Evolutionary conservation across 1,140 invertebrate species (phyloP).

Genomic region (Diorhabda carinulata): DNA sequence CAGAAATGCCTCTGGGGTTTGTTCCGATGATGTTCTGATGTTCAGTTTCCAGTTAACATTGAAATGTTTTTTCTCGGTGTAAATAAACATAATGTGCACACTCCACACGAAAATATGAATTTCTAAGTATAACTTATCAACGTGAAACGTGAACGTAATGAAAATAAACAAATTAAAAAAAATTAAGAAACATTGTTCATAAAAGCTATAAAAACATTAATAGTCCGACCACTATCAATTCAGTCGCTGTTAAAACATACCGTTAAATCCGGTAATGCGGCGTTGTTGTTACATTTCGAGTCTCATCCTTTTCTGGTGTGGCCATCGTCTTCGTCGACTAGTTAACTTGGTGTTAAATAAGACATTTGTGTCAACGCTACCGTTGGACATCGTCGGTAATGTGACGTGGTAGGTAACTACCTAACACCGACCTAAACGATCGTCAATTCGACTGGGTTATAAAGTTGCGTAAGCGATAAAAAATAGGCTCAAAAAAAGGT

Average conservation of each 20-base stretch:
- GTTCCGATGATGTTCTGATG: too few species aligned
- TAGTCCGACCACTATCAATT: not conserved
- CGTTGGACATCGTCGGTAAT: not conserved
- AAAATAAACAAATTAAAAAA: not conserved
- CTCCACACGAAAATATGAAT: not conserved
- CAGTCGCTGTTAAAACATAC: not conserved
- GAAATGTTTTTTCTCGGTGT: too few species aligned
- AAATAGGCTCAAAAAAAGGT: too few species aligned
- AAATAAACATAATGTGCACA: not conserved
- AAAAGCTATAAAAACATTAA: not conserved
- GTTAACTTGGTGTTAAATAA: constrained; percentile 1
- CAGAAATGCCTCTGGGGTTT: too few species aligned
- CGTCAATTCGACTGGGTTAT: too few species aligned
- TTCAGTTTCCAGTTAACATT: too few species aligned
- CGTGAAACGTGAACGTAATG: not conserved
- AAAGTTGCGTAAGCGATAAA: too few species aligned
- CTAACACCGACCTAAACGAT: too few species aligned
- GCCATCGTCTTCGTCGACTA: not conserved
- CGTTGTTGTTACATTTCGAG: not conserved
- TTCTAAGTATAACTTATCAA: not conserved
- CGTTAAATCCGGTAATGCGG: not conserved
- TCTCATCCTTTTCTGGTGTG: not conserved
- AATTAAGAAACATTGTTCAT: not conserved
- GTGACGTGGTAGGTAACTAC: not conserved
- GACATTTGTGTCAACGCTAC: constrained; percentile 1